A percentile compares a stretch with the other conserved stretches of the same genome.
Evolutionary conservation across 1,140 invertebrate species (phyloP).

Genomic region (Pygmarrhopalites habei): DNA sequence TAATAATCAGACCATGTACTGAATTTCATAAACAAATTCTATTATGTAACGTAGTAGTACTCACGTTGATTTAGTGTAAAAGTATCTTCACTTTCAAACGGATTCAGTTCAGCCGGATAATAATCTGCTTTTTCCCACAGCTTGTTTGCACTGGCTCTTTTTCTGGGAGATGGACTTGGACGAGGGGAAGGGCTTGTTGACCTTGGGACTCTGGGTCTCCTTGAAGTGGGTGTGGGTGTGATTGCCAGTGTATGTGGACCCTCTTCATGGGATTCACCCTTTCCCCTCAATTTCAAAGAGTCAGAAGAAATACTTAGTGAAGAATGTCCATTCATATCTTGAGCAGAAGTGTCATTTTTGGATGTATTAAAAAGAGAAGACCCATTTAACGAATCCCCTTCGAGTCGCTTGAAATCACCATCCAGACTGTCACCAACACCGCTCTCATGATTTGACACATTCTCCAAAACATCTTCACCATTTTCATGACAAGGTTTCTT

Average conservation of each 20-base stretch:
- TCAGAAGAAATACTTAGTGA: no score
- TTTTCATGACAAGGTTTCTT: background rate
- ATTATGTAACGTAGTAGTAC: no score
- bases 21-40: no score
- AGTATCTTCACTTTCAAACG: slow-evolving; percentile 46
- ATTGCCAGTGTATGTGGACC: no score
- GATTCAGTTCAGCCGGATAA: slow-evolving; percentile 73
- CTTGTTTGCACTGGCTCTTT: slow-evolving; percentile 12
- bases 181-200: background rate
- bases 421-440: slow-evolving; percentile 6
- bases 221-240: background rate
- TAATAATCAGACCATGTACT: no score
- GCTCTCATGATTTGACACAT: slow-evolving; percentile 9
- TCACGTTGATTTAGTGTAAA: slow-evolving; percentile 3
- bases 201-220: no score
- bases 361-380: background rate
- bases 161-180: slow-evolving; percentile 18
- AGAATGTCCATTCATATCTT: background rate
- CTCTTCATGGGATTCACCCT: background rate
- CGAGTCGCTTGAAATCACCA: background rate
- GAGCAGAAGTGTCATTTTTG: background rate
- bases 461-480: no score
- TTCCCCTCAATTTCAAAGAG: background rate
- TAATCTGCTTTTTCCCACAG: slow-evolving; percentile 39
- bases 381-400: background rate